Conservation (phyloP, 2,113 vertebrate genomes). For the Charina bottae region DNA sequence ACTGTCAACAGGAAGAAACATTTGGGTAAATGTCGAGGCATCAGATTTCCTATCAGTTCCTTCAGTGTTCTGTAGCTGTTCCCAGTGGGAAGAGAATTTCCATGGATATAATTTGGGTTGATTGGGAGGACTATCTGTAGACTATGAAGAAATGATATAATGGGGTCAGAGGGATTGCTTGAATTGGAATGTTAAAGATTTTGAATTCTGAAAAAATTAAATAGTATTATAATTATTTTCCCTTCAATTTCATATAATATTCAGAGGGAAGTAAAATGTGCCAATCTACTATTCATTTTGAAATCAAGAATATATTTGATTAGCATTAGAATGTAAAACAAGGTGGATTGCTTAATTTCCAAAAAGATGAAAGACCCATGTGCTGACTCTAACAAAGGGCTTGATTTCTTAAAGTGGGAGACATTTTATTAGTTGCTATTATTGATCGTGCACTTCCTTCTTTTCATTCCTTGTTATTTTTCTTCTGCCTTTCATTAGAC, state of each 20-base stretch:
- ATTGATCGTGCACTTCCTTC: background rate
- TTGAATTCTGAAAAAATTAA: background rate
- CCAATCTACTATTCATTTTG: background rate
- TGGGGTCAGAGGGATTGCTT: background rate
- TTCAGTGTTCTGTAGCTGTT: background rate
- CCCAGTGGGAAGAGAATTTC: background rate
- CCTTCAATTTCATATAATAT: background rate
- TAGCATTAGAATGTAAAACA: conserved; percentile 9
- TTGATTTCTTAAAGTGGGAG: conserved; percentile 35
- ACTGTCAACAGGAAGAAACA: conserved; percentile 1
- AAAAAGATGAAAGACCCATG: conserved; percentile 5
- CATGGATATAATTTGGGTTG: background rate
- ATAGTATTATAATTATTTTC: background rate
- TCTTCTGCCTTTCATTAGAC: background rate
- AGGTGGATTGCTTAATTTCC: background rate
- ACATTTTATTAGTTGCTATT: conserved; percentile 23
- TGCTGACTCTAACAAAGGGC: conserved; percentile 18
- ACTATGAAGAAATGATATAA: background rate
- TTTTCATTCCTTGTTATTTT: conserved; percentile 5
- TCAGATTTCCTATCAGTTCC: background rate
- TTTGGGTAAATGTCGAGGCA: background rate
- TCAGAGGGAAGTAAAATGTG: background rate
- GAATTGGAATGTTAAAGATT: background rate
- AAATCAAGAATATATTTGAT: conserved; percentile 5
- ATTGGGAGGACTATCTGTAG: background rate